Base-by-base conservation (phyloP, 2,888 invertebrate species). In the Clanis bilineata region DNA sequence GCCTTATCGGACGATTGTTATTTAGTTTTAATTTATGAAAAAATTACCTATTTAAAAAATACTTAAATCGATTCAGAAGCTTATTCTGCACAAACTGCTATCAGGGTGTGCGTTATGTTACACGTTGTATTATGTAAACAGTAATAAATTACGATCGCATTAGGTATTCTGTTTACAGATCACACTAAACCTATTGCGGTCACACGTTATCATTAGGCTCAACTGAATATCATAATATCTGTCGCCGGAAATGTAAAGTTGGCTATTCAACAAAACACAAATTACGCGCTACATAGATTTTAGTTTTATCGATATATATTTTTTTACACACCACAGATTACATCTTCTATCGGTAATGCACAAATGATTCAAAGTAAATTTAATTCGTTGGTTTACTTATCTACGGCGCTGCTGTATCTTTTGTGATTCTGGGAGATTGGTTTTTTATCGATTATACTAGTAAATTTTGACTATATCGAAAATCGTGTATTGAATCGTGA, bases 61-160 rank as follows among this genome's bases (percentile, higher is more conserved):
- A n/a, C n/a, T n/a, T n/a, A n/a, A n/a, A n/a, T n/a, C n/a, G n/a
- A n/a, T n/a, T n/a, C n/a, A n/a, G n/a, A n/a, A n/a, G n/a, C n/a
- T n/a, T n/a, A n/a, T n/a, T n/a, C n/a, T n/a, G n/a, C n/a, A n/a
- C n/a, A n/a, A n/a, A n/a, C n/a, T n/a, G n/a, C n/a, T n/a, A n/a
- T n/a, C n/a, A n/a, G n/a, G n/a, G n/a, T n/a, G n/a, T n/a, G n/a
- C n/a, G n/a, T n/a, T n/a, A n/a, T n/a, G n/a, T n/a, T n/a, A n/a
- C n/a, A n/a, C n/a, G n/a, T n/a, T 62, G 57, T 55, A 4, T 51
- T 51, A 32, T 7, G 18, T 15, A 4, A 51, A 7, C 51, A 32
- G 51, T 18, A 51, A 58, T 65, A 51, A 65, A 61, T 62, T 61
- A 43, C 59, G 56, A 66, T 68, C 63, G 61, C 55, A 63, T 62